Evolutionary conservation across 2,888 invertebrate species (phyloP).

Genomic region (Myopa testacea): DNA sequence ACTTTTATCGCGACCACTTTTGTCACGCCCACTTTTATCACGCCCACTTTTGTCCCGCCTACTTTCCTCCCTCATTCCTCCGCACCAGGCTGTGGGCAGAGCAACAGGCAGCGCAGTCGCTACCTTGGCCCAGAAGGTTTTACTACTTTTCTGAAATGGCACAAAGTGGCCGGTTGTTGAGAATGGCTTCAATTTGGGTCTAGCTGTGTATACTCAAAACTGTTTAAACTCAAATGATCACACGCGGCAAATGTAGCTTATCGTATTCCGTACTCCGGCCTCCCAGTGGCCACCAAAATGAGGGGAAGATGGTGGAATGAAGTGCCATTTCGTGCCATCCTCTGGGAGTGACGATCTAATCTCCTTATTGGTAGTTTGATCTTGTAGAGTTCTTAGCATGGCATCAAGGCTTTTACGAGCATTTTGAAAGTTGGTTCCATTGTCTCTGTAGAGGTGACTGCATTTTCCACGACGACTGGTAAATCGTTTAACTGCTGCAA

Average conservation of each 20-base stretch:
- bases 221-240: constrained; percentile 40
- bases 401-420: constrained; percentile 32
- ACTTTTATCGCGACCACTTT: too few species aligned
- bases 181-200: constrained; percentile 42
- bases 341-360: constrained; percentile 7
- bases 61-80: too few species aligned
- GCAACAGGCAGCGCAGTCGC: too few species aligned
- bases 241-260: constrained; percentile 36
- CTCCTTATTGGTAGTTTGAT: constrained; percentile 16
- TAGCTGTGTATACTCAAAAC: constrained; percentile 39
- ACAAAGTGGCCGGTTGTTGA: constrained; percentile 43
- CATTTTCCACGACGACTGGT: constrained; percentile 41
- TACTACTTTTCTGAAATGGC: too few species aligned
- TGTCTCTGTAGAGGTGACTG: constrained; percentile 37
- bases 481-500: constrained; percentile 46
- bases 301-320: constrained; percentile 41
- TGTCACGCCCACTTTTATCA: too few species aligned
- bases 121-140: too few species aligned
- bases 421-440: constrained; percentile 44
- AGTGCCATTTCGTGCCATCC: constrained; percentile 34
- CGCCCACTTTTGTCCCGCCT: too few species aligned
- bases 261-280: constrained; percentile 33
- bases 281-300: constrained; percentile 41
- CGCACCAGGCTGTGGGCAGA: too few species aligned
- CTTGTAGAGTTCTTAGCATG: too few species aligned